These are phyloP conservation scores for Lasaia peninsularis DNA, from an alignment of 1,140 invertebrate species.

Conservation along the genomic window DNA sequence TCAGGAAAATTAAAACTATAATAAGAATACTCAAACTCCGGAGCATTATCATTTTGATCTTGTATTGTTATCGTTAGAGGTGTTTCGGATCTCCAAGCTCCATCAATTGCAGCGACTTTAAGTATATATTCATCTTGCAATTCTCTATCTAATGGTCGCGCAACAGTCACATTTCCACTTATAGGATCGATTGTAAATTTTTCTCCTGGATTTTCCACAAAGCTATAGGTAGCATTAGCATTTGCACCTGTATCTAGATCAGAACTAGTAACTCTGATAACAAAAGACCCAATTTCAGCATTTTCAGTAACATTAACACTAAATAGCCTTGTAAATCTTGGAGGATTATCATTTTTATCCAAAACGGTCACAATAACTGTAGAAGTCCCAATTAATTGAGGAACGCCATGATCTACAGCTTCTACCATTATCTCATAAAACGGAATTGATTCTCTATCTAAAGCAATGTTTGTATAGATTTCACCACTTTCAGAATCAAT, in stretches of 20 bases:
- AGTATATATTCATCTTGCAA: slow-evolving; percentile 93
- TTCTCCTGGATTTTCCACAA: slow-evolving; percentile 91
- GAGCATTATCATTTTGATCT: slow-evolving; percentile 96
- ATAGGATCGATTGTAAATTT: slow-evolving; percentile 93
- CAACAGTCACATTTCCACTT: slow-evolving; percentile 94
- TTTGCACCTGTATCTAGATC: slow-evolving; percentile 92
- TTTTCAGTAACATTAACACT: slow-evolving; percentile 98
- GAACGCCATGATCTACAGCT: slow-evolving; percentile 91
- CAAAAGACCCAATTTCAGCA: slow-evolving; percentile 93
- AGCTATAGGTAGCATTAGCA: slow-evolving; percentile 92
- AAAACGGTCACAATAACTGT: slow-evolving; percentile 90
- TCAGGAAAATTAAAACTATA: slow-evolving; percentile 96
- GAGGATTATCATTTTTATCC: slow-evolving; percentile 97
- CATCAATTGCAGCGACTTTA: slow-evolving; percentile 91
- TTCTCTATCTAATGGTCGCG: slow-evolving; percentile 90
- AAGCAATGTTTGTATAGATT: slow-evolving; percentile 88
- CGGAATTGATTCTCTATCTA: slow-evolving; percentile 93
- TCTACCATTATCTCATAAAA: slow-evolving; percentile 91
- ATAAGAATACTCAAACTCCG: slow-evolving; percentile 91
- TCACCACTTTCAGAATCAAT: slow-evolving; percentile 89
- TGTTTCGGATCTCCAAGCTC: slow-evolving; percentile 92
- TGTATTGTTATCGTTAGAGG: slow-evolving; percentile 94
- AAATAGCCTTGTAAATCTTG: slow-evolving; percentile 93
- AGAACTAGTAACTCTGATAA: slow-evolving; percentile 93
- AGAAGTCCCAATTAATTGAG: slow-evolving; percentile 88